Conservation (phyloP, 2,113 vertebrate genomes). For the Trogon melanurus region DNA sequence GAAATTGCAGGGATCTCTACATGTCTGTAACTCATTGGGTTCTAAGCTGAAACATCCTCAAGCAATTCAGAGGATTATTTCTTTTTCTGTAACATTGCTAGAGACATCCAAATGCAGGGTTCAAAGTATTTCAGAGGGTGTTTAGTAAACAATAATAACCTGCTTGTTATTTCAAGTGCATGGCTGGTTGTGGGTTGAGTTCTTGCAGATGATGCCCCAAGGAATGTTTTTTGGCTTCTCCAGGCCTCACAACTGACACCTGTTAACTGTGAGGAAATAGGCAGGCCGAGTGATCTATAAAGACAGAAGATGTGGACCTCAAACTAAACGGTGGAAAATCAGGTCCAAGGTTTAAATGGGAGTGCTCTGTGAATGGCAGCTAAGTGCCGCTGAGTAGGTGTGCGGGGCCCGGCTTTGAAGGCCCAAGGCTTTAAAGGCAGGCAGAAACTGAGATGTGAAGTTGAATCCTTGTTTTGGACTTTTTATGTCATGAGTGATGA, state of each 20-base stretch:
- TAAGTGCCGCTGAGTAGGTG: neutral
- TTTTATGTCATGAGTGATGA: neutral
- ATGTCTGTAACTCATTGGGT: neutral
- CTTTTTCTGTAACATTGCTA: neutral
- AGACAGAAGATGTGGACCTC: neutral
- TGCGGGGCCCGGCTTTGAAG: neutral
- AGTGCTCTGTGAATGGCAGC: neutral
- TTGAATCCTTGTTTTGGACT: neutral
- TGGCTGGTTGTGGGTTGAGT: neutral
- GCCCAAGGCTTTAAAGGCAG: neutral
- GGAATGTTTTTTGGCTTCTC: neutral
- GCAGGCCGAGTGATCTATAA: neutral
- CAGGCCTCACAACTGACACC: neutral
- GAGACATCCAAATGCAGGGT: neutral
- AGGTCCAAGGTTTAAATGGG: accelerated
- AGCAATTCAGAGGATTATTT: neutral
- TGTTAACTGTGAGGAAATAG: neutral
- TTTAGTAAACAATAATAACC: neutral
- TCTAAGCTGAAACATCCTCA: neutral
- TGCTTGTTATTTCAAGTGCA: accelerated
- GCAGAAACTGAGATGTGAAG: neutral
- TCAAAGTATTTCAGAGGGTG: neutral
- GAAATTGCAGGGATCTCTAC: neutral
- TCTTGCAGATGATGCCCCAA: neutral
- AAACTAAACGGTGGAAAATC: neutral